These are phyloP conservation scores for Elymnias hypermnestra DNA, from an alignment of 1,140 invertebrate species.

Conservation along the genomic window DNA sequence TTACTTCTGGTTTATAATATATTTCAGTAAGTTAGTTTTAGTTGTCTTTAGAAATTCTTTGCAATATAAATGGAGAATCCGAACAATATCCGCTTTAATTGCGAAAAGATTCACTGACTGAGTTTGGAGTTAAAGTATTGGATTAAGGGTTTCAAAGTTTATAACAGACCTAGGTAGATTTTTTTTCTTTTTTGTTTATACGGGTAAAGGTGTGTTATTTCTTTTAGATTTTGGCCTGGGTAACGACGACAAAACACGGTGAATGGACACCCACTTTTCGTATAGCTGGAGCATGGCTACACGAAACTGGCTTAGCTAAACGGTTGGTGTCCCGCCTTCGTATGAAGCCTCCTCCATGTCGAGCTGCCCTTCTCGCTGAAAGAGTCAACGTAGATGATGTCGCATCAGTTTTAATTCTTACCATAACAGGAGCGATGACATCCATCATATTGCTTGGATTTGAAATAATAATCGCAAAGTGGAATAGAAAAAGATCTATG, in stretches of 20 bases:
- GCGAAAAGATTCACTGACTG: too few species aligned
- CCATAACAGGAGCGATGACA: slow-evolving; percentile 22
- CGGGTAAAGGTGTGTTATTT: background rate
- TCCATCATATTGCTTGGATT: slow-evolving; percentile 36
- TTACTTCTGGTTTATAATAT: too few species aligned
- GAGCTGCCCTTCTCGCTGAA: slow-evolving; percentile 49
- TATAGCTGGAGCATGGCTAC: slow-evolving; percentile 36
- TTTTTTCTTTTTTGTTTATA: too few species aligned
- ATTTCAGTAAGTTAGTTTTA: too few species aligned
- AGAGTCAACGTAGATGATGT: slow-evolving; percentile 52
- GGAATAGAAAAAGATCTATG: slow-evolving; percentile 1
- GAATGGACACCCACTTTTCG: slow-evolving; percentile 40
- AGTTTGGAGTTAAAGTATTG: too few species aligned
- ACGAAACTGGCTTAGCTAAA: slow-evolving; percentile 40
- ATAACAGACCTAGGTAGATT: too few species aligned
- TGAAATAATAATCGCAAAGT: slow-evolving; percentile 35
- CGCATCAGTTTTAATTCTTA: slow-evolving; percentile 29
- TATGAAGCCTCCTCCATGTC: slow-evolving; percentile 43
- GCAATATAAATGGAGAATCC: too few species aligned
- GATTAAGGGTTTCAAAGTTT: too few species aligned
- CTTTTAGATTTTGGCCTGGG: slow-evolving; percentile 37
- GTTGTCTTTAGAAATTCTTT: too few species aligned
- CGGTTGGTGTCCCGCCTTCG: slow-evolving; percentile 33
- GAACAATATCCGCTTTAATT: too few species aligned
- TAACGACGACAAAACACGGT: slow-evolving; percentile 39